Evolutionary conservation across 2,113 vertebrate species (phyloP).

Genomic region (Quiscalus mexicanus): DNA sequence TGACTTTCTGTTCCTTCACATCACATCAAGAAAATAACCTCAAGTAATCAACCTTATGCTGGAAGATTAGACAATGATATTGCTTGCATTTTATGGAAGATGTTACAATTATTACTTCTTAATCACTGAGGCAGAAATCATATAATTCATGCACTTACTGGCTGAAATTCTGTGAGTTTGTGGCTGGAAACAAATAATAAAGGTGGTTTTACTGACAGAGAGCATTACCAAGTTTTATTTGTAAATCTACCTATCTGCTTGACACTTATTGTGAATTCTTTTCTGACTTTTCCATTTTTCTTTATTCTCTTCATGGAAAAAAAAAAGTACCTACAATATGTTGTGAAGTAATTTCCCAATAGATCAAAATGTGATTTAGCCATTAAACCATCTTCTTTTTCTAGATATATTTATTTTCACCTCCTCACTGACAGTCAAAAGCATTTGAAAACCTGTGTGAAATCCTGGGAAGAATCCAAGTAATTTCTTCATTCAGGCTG

Average conservation of each 20-base stretch:
- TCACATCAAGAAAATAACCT: accelerated
- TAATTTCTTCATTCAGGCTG: neutral
- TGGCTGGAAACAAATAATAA: neutral
- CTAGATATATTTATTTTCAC: neutral
- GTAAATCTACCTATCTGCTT: neutral
- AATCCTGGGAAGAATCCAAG: neutral
- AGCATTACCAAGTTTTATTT: neutral
- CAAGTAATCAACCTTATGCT: neutral
- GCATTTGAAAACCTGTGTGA: neutral
- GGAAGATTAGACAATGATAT: neutral
- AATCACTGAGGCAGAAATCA: neutral
- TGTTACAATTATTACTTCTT: neutral
- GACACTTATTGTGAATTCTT: neutral
- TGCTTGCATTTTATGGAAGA: neutral
- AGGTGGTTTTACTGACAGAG: neutral
- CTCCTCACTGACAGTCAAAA: neutral
- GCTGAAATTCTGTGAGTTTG: neutral
- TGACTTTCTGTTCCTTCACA: neutral
- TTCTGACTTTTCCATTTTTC: neutral
- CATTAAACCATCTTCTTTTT: neutral
- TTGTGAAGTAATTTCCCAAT: neutral
- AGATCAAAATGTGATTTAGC: neutral
- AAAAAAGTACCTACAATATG: neutral
- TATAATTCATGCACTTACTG: neutral
- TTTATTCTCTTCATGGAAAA: neutral